Evolutionary conservation across 2,888 invertebrate genomes (phyloP).

Genomic region (Serrognathus titanus): DNA sequence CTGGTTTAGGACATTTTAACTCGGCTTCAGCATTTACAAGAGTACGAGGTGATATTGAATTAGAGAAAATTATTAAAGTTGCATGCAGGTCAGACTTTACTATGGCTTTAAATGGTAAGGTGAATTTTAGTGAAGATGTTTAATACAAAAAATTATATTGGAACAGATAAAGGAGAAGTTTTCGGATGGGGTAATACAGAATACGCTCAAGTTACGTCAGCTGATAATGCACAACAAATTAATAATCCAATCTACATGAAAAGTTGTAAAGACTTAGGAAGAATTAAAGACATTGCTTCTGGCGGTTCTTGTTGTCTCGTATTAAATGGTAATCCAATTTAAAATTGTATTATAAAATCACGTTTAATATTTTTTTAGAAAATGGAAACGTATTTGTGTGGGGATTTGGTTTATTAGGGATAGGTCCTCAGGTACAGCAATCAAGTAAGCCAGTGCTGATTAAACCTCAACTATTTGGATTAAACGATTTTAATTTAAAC

Average conservation of each 20-base stretch:
- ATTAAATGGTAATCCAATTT: constrained; percentile 66
- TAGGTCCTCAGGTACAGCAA: constrained; percentile 75
- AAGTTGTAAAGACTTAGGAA: constrained; percentile 66
- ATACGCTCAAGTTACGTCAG: constrained; percentile 74
- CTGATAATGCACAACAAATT: constrained; percentile 63
- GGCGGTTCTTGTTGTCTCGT: constrained; percentile 85
- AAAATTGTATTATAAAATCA: constrained; percentile 10
- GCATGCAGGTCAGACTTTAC: constrained; percentile 82
- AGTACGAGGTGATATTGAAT: constrained; percentile 77
- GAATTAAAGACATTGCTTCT: constrained; percentile 74
- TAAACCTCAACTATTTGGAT: constrained; percentile 79
- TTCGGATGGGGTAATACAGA: constrained; percentile 98
- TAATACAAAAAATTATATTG: constrained; percentile 21
- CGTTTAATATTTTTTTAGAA: constrained; percentile 52
- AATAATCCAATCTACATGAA: constrained; percentile 65
- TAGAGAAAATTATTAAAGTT: constrained; percentile 77
- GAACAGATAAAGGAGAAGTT: constrained; percentile 77
- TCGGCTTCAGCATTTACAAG: constrained; percentile 58
- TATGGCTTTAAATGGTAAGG: constrained; percentile 77
- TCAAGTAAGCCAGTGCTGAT: constrained; percentile 66
- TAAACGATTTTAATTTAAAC: constrained; percentile 76
- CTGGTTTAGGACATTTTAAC: constrained; percentile 71
- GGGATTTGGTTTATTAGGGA: constrained; percentile 91
- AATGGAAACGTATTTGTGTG: constrained; percentile 84
- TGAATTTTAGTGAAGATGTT: constrained; percentile 6